Conservation (phyloP, 2,797 vertebrate species). For the Dryobates pubescens region DNA sequence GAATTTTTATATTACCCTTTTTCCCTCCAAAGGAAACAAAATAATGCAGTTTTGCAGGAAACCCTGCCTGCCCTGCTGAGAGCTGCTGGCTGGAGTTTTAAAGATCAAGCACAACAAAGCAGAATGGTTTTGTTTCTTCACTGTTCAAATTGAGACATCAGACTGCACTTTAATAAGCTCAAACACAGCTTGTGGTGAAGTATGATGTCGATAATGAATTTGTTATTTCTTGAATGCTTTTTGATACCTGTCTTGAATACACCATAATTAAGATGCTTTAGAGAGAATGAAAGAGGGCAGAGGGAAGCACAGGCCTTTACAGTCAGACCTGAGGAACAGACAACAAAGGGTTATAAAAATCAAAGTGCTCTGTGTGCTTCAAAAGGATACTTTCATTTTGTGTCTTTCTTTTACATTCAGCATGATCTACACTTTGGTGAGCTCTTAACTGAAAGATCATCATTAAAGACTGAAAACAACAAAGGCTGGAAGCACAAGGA, state of each 20-base stretch:
- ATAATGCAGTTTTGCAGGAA: background rate
- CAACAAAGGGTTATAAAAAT: slow-evolving; percentile 29
- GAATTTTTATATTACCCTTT: background rate
- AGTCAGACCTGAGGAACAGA: slow-evolving; percentile 2
- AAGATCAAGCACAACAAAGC: background rate
- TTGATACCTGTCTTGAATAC: slow-evolving; percentile 32
- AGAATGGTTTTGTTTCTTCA: slow-evolving; percentile 30
- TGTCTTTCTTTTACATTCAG: slow-evolving; percentile 80
- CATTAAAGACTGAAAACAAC: slow-evolving; percentile 53
- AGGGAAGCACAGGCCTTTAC: background rate
- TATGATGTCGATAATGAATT: slow-evolving; percentile 34
- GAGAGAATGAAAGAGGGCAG: background rate
- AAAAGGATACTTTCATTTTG: slow-evolving; percentile 45
- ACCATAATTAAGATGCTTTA: slow-evolving; percentile 39
- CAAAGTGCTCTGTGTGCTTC: slow-evolving; percentile 16
- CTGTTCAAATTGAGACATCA: background rate
- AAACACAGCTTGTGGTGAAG: slow-evolving; percentile 47
- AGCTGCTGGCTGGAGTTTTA: slow-evolving; percentile 26
- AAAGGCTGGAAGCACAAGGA: slow-evolving; percentile 47
- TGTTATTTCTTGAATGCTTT: slow-evolving; percentile 42
- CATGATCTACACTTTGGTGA: slow-evolving; percentile 98
- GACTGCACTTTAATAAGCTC: slow-evolving; percentile 28
- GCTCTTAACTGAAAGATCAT: slow-evolving; percentile 84
- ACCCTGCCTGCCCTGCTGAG: background rate
- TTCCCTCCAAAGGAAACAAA: background rate